These are phyloP conservation scores for Procambarus virginalis DNA, from an alignment of 1,140 invertebrate genomes.

Conservation along the genomic window DNA sequence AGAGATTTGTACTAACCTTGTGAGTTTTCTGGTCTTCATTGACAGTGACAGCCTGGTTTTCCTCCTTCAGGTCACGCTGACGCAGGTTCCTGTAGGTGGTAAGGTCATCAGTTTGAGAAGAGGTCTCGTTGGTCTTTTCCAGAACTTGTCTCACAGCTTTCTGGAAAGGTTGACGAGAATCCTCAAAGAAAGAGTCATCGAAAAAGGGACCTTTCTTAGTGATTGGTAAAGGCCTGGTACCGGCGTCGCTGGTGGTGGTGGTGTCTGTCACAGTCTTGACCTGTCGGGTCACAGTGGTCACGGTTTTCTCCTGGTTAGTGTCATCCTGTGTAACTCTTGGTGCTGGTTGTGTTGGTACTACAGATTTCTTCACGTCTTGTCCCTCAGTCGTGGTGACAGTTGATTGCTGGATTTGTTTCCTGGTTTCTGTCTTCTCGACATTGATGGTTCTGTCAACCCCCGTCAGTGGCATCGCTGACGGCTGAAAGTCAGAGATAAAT, in stretches of 20 bases:
- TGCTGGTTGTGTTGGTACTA: background rate
- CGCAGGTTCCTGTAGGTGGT: slow-evolving; percentile 35
- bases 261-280: background rate
- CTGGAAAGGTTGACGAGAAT: slow-evolving; percentile 36
- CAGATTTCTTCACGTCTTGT: slow-evolving; percentile 10
- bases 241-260: background rate
- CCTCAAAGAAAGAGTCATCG: slow-evolving; percentile 29
- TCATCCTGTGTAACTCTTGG: background rate
- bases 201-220: slow-evolving; percentile 31
- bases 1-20: slow-evolving; percentile 19
- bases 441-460: slow-evolving; percentile 1
- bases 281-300: background rate
- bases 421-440: background rate
- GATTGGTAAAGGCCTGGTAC: slow-evolving; percentile 19
- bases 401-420: background rate
- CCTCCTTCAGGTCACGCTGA: slow-evolving; percentile 17
- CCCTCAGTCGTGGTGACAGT: background rate
- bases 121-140: slow-evolving; percentile 24
- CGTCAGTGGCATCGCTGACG: background rate
- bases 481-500: too few relatives aligned
- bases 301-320: background rate
- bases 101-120: slow-evolving; percentile 22
- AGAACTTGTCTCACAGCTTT: slow-evolving; percentile 28
- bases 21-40: slow-evolving; percentile 25
- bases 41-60: slow-evolving; percentile 34